Conservation (phyloP, 1,140 invertebrate species). For the Brachionus koreanus region DNA sequence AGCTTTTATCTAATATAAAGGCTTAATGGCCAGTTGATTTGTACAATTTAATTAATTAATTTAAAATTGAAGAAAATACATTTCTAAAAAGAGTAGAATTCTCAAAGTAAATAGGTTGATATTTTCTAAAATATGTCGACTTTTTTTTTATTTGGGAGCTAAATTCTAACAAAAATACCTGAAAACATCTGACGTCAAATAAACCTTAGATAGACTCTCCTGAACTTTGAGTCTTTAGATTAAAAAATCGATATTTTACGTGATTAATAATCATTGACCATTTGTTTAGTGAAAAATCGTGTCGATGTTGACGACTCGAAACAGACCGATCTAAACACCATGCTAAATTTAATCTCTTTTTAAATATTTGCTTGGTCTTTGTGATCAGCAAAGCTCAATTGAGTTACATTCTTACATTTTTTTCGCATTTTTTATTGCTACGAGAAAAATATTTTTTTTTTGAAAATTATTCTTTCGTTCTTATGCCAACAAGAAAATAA, state of each 20-base stretch:
- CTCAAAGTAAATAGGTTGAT: too few relatives aligned
- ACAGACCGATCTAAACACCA: background rate
- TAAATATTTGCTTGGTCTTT: background rate
- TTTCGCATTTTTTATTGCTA: background rate
- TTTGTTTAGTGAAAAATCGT: background rate
- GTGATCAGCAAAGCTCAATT: background rate
- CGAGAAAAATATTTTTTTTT: background rate
- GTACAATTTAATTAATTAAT: too few relatives aligned
- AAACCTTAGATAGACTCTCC: background rate
- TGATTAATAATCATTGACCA: background rate
- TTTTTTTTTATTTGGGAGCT: background rate
- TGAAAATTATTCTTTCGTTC: background rate
- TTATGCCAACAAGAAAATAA: slow-evolving; percentile 2
- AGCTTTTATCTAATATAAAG: too few relatives aligned
- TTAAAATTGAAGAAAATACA: too few relatives aligned
- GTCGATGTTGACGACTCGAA: background rate
- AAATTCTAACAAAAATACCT: background rate
- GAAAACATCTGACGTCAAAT: background rate
- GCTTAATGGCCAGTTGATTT: too few relatives aligned
- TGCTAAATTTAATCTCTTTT: background rate
- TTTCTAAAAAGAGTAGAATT: too few relatives aligned
- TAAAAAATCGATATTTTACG: background rate
- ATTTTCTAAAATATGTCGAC: background rate
- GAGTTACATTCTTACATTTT: background rate
- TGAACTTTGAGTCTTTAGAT: background rate